These are phyloP conservation scores for Leptura quadrifasciata DNA, from an alignment of 2,888 invertebrate species.

Conservation along the genomic window DNA sequence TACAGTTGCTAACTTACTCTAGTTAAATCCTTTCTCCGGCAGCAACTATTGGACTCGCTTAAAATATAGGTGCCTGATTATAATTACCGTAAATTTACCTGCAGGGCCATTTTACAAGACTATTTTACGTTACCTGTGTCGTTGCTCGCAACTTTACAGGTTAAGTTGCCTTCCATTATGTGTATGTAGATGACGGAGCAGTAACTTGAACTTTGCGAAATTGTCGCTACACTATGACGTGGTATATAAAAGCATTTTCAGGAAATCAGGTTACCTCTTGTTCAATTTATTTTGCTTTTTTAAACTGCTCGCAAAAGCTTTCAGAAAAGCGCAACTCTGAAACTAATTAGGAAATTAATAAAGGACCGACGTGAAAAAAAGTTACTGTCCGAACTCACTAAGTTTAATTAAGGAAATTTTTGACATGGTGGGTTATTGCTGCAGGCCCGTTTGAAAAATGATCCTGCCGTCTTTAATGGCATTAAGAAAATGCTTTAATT, in stretches of 20 bases:
- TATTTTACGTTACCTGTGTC: conserved; percentile 21
- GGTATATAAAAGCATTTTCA: conserved; percentile 42
- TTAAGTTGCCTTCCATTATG: conserved; percentile 12
- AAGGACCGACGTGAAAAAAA: conserved; percentile 53
- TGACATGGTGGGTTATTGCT: conserved; percentile 51
- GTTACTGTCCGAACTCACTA: conserved; percentile 53
- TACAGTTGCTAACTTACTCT: conserved; percentile 4
- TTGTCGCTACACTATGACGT: conserved; percentile 21
- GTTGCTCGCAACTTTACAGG: conserved; percentile 14
- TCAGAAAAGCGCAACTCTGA: conserved; percentile 50
- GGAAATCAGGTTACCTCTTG: conserved; percentile 44
- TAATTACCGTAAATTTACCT: conserved; percentile 35
- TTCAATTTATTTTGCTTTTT: conserved; percentile 53
- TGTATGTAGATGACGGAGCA: conserved; percentile 20
- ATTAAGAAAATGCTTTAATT: conserved; percentile 44
- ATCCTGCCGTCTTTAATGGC: conserved; percentile 45
- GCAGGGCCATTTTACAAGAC: conserved; percentile 11
- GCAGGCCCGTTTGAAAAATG: conserved; percentile 54
- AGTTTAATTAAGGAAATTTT: conserved; percentile 61
- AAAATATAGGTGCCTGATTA: conserved; percentile 18
- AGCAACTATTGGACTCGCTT: conserved; percentile 16
- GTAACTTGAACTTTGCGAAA: conserved; percentile 25
- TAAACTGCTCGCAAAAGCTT: conserved; percentile 46
- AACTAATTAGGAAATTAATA: conserved; percentile 59
- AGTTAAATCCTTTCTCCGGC: conserved; percentile 6